Conservation (phyloP, 2,888 invertebrate species). For the Pristionchus entomophagus region DNA sequence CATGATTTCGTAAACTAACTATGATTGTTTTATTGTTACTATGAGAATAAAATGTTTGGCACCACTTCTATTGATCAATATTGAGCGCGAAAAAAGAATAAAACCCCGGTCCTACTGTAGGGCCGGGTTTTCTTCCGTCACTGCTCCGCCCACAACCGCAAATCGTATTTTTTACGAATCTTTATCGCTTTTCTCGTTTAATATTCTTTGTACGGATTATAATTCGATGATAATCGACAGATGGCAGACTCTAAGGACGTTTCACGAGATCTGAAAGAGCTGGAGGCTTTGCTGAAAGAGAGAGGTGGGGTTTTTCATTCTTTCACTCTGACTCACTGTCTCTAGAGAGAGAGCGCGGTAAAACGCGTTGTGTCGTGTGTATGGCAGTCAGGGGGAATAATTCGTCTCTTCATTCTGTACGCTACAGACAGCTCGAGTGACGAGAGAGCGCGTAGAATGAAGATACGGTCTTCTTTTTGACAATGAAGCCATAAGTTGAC, state of each 20-base stretch:
- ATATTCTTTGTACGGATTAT: neutral
- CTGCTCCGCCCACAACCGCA: neutral
- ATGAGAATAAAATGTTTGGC: neutral
- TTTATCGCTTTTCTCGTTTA: neutral
- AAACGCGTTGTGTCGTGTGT: conserved; percentile 18
- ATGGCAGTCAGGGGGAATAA: too few species aligned
- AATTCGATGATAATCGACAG: neutral
- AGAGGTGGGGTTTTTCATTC: conserved; percentile 7
- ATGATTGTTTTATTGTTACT: neutral
- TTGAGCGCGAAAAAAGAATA: neutral
- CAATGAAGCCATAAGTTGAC: too few species aligned
- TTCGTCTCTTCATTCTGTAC: too few species aligned
- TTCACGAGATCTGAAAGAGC: neutral
- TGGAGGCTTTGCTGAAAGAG: neutral
- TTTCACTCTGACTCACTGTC: neutral
- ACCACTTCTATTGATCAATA: neutral
- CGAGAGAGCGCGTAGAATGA: too few species aligned
- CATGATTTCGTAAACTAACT: neutral
- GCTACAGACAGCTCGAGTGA: too few species aligned
- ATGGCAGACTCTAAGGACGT: neutral
- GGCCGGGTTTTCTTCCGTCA: neutral
- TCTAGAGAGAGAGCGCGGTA: neutral
- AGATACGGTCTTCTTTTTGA: too few species aligned
- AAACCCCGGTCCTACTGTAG: neutral
- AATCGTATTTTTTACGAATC: neutral